Conservation (phyloP, 2,113 vertebrate species). For the Brachyhypopomus gauderio region DNA sequence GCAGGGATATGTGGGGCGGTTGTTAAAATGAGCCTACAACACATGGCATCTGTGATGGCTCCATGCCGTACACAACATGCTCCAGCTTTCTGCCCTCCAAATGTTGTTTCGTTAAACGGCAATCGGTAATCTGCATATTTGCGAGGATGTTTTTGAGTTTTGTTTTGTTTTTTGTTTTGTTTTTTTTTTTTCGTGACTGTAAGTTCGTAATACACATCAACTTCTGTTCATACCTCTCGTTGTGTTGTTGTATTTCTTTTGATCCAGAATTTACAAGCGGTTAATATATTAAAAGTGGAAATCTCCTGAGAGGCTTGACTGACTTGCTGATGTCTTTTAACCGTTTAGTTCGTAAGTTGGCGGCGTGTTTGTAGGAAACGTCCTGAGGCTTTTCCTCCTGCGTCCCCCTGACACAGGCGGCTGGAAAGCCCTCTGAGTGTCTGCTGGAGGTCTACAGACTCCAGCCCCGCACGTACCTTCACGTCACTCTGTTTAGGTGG, state of each 20-base stretch:
- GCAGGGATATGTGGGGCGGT: neutral
- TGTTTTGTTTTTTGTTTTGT: no score
- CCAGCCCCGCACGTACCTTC: neutral
- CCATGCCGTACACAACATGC: neutral
- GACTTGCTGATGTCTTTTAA: neutral
- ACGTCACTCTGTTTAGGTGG: neutral
- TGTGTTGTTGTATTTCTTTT: neutral
- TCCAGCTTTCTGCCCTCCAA: neutral
- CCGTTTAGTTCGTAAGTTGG: neutral
- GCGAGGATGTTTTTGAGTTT: neutral
- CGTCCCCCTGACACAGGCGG: no score
- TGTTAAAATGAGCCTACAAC: neutral
- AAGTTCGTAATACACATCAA: no score
- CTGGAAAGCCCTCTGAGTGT: no score
- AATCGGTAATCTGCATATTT: neutral
- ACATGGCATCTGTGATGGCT: neutral
- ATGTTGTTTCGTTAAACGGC: neutral
- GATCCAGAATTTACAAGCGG: constrained; percentile 2
- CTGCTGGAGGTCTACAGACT: neutral
- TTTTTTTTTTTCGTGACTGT: no score
- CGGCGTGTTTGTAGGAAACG: neutral
- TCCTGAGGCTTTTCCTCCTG: neutral
- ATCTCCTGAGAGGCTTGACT: neutral
- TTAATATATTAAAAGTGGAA: no score
- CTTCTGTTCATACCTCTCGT: neutral